These are phyloP conservation scores for Styela plicata DNA, from an alignment of 23 tunicate species.

Conservation along the genomic window DNA sequence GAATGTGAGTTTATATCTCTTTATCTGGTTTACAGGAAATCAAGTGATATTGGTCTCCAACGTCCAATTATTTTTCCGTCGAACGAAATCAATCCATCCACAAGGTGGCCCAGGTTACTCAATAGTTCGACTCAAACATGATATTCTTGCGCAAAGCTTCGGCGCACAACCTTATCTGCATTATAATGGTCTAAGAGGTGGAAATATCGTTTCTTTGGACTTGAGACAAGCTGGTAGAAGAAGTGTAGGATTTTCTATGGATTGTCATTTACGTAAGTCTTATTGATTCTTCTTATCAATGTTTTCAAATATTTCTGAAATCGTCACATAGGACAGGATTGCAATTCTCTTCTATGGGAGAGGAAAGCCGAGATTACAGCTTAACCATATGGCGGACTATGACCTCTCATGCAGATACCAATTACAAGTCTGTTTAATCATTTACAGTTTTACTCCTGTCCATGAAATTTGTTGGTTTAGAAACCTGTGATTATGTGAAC, in stretches of 20 bases:
- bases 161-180: not conserved
- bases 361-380: too few species aligned
- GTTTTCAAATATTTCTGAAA: too few species aligned
- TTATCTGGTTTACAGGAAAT: not conserved
- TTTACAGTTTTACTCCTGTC: too few species aligned
- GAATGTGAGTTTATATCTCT: not conserved
- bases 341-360: too few species aligned
- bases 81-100: not conserved
- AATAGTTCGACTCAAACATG: not conserved
- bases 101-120: conserved; percentile 18
- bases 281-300: too few species aligned
- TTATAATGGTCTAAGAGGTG: conserved; percentile 16
- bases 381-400: too few species aligned
- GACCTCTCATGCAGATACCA: too few species aligned
- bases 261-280: not conserved
- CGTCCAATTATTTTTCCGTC: not conserved
- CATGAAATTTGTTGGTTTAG: too few species aligned
- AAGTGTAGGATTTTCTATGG: not conserved
- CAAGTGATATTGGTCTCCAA: conserved; percentile 4
- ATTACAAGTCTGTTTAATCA: too few species aligned
- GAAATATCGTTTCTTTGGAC: not conserved
- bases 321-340: too few species aligned
- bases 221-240: not conserved
- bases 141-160: not conserved
- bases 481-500: too few species aligned